Evolutionary conservation across 1,140 invertebrate species (phyloP), one percentile per base, ranked within the genome.

Genomic region (Drosophila ambigua): DNA sequence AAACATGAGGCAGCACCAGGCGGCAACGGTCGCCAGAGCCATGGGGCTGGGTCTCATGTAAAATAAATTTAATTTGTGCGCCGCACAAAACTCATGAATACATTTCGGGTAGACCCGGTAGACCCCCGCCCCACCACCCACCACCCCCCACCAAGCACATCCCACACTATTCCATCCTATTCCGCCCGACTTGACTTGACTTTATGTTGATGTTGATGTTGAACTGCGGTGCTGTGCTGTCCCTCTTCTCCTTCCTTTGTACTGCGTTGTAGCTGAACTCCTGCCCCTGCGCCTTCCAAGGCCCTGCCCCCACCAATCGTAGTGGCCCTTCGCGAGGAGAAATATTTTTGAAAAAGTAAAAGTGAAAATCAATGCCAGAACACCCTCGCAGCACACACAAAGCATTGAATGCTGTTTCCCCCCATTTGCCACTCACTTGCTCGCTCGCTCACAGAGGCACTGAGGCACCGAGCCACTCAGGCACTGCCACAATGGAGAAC

Each of bases 11-110:
- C 28, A 45, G 23, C 16, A 58, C 62, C 54, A 53, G 53, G 51
- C 51, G 52, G 26, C 74, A 74, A 74, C 82, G 79, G 79, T 82
- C 79, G 69, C 39, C 41, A 20, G 41, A 24, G 24, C 69, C 69
- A 15, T 43, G 50, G 28, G 35, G 26, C 64, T n/a, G 45, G 60
- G 41, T 46, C 79, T 82, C 79, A 83, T 82, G 74, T 71, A 75
- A 78, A 78, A 82, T 82, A 82, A 75, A 82, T 82, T 82, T 82
- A 61, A 75, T 82, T 82, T 78, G 80, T 71, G 69, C 52, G 66
- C 65, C 54, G 61, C 75, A 60, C 78, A 81, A 68, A 78, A 83
- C 71, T 78, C 74, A 82, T 82, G 79, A 82, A 82, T 82, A 72
- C 79, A 82, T 79, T 69, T 79, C 46, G 26, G 23, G 20, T 15